Evolutionary conservation across 2,888 invertebrate genomes (phyloP), one percentile per base, ranked within the genome.

Genomic region (Gortyna flavago): DNA sequence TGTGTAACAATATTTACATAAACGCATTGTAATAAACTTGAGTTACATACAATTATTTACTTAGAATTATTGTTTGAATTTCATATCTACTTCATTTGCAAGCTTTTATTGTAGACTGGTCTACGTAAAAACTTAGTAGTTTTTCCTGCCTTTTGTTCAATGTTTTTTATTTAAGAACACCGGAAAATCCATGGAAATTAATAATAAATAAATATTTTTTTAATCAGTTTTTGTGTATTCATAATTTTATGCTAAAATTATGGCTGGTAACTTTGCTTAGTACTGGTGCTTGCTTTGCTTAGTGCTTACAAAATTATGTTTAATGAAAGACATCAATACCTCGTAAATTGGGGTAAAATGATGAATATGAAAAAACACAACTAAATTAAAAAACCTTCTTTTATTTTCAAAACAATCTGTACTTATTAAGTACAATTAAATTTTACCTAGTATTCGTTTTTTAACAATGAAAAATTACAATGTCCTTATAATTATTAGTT

Each of bases 341-440:
- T 32, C 7, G 41, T 16, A 16, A 57, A 57, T 41, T 21, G 4
- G 16, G 44, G 25, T 41, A 2, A 41, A 48, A 44, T 41, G 0
- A 0, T 72, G 29, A 57, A 32, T 32, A 51, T 29, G 2, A 65
- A 76, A 79, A 75, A 87, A 85, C n/a, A 87, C 77, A 81, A 67
- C 64, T 32, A 0, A 64, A 72, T 84, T 89, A 88, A 91, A 84
- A 94, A 93, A 91, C 87, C 85, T 89, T 91, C 75, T n/a, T 92
- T 93, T 95, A 94, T 94, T 95, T 95, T 93, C 90, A 94, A 95
- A 95, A 95, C 94, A 94, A 94, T 92, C 87, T 92, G 93, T 93
- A 95, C 93, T 92, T 87, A 86, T 89, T 81, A 88, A 92, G 94
- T 95, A 95, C 94, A 94, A 95, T 95, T 94, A 92, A 93, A 92